Evolutionary conservation across 2,888 invertebrate species (phyloP), one percentile per base, ranked within the genome.

Genomic region (Metopia argyrocephala): DNA sequence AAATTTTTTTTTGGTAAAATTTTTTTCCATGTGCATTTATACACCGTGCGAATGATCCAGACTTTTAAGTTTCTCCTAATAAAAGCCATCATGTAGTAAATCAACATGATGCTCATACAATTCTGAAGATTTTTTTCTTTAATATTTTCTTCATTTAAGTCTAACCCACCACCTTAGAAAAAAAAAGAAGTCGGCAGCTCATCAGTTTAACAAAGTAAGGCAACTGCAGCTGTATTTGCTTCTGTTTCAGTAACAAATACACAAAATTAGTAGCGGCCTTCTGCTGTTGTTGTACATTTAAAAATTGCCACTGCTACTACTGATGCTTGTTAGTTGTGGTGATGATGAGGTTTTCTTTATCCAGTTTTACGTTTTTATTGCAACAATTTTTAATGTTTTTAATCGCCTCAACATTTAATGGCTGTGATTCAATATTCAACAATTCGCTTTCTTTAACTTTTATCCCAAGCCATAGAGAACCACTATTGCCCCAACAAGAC

Each of bases 351-450:
- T 56, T 69, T 62, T 48, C 54, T 76, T 46, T 46, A 27, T 38
- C 15, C 15, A 28, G 15, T 18, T 71, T 62, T 71, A 28, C 28
- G 12, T 46, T 28, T 52, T n/a, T 54, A 50, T 65, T n/a, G n/a
- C n/a, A n/a, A n/a, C 31, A 31, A 31, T 18, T 20, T 18, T 73
- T 62, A 28, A 56, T 50, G 57, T 21, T 69, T 76, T 80, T 78
- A 78, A 70, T 74, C 78, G 74, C 50, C 61, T 65, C 69, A 74
- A 76, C 50, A 76, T 81, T 74, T 74, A 73, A 81, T 78, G 78
- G 65, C 74, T 74, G 69, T 78, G 78, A 81, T 81, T 81, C 78
- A 78, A 65, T 74, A 74, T 78, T 61, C 27, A 78, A 74, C 61
- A 74, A 78, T 81, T 78, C 81, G 69, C 76, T 78, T 78, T 81